phyloP scores from a whole-genome alignment of 2,113 vertebrate species.

The Prochilodus magdalenae region DNA sequence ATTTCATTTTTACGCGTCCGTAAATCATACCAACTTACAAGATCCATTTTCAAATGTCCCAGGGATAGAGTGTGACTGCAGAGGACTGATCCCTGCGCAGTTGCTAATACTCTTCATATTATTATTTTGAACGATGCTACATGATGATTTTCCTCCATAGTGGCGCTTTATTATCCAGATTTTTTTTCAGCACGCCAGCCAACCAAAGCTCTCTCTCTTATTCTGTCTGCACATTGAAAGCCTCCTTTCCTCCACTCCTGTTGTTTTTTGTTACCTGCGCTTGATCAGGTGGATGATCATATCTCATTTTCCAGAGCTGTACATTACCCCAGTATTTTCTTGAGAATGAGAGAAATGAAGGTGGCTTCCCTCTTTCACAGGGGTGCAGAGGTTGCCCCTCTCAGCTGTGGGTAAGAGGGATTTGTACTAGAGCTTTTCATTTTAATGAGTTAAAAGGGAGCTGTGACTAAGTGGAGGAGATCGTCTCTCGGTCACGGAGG shows the following conservation, averaged over 20 bases:
- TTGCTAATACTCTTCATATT: neutral
- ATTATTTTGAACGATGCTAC: neutral
- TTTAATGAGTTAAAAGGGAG: neutral
- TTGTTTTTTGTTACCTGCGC: too few species aligned
- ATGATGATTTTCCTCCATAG: neutral
- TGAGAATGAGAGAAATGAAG: too few species aligned
- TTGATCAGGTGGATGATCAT: too few species aligned
- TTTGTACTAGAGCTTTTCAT: neutral
- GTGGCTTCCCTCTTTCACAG: too few species aligned
- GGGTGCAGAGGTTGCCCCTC: too few species aligned
- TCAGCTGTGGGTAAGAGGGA: too few species aligned
- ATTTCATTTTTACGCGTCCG: conserved; percentile 23
- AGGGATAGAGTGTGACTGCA: neutral
- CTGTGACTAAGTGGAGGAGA: neutral
- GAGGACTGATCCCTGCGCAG: neutral
- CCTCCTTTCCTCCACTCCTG: neutral
- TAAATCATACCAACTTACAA: conserved; percentile 21
- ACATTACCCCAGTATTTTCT: too few species aligned
- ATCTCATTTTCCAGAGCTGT: too few species aligned
- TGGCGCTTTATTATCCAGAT: neutral
- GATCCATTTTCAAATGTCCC: neutral
- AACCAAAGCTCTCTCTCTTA: neutral
- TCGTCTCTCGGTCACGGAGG: neutral
- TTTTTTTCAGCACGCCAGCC: neutral
- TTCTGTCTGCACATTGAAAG: neutral